phyloP scores from a whole-genome alignment of 2,888 invertebrate genomes.

The Empis livida region DNA sequence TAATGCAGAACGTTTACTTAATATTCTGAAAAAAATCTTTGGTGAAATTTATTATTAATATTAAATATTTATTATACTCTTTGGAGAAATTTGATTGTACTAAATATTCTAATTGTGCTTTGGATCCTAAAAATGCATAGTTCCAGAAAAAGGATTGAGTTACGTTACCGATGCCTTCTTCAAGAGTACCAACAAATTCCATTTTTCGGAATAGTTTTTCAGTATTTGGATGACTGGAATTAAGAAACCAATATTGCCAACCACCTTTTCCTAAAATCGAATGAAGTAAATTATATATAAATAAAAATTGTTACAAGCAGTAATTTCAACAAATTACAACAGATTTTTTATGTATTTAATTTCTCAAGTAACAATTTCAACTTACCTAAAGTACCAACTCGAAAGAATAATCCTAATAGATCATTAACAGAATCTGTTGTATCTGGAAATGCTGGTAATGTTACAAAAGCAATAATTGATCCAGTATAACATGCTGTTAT shows the following conservation, averaged over 20 bases:
- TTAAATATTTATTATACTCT: conserved; percentile 34
- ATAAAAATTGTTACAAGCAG: no score
- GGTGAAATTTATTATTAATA: no score
- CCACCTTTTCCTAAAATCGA: conserved; percentile 50
- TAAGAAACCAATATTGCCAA: conserved; percentile 61
- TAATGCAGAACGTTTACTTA: conserved; percentile 46
- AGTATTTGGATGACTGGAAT: conserved; percentile 51
- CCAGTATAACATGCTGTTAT: conserved; percentile 74
- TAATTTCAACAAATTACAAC: background rate
- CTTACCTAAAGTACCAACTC: conserved; percentile 57
- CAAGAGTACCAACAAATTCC: conserved; percentile 51
- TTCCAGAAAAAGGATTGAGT: conserved; percentile 66
- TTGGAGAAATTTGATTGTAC: conserved; percentile 57
- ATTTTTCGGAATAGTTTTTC: conserved; percentile 49
- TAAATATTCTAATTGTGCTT: conserved; percentile 56
- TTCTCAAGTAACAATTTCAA: no score
- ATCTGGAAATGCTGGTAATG: conserved; percentile 60
- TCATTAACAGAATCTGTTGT: conserved; percentile 58
- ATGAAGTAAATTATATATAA: background rate
- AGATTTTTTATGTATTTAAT: background rate
- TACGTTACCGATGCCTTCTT: conserved; percentile 57
- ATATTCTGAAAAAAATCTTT: conserved; percentile 30
- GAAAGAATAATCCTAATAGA: conserved; percentile 50
- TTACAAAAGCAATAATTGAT: conserved; percentile 73
- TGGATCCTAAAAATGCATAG: conserved; percentile 63